A percentile compares a stretch with the other conserved stretches of the same genome.
phyloP scores from a whole-genome alignment of 2,888 invertebrate species.

The Plagiodera versicolora region DNA sequence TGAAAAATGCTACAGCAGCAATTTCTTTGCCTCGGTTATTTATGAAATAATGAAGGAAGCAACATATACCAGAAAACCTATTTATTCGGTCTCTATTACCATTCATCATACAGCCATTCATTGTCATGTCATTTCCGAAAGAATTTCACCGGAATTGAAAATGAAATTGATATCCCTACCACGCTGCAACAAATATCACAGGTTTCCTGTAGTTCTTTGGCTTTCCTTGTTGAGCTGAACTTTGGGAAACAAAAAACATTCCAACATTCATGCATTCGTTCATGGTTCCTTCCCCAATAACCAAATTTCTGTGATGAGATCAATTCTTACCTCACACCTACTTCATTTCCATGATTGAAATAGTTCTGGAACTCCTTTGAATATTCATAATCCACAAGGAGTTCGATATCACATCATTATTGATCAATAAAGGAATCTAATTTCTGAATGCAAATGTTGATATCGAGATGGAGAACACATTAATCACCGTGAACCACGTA shows the following conservation, averaged over 20 bases:
- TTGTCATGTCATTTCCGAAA: constrained; percentile 1
- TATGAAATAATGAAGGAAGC: constrained; percentile 41
- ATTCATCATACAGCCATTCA: constrained; percentile 26
- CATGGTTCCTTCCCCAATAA: too few relatives aligned
- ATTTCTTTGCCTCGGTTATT: constrained; percentile 40
- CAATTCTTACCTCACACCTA: too few relatives aligned
- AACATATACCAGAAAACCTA: constrained; percentile 32
- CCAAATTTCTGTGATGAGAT: too few relatives aligned
- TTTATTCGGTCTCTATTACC: constrained; percentile 31
- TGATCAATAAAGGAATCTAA: too few relatives aligned
- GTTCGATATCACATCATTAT: too few relatives aligned
- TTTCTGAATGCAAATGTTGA: too few relatives aligned
- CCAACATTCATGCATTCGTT: too few relatives aligned
- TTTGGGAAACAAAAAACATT: not conserved
- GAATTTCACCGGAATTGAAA: not conserved
- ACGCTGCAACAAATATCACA: not conserved
- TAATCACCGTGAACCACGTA: too few relatives aligned
- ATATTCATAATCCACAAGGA: too few relatives aligned
- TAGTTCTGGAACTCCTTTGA: too few relatives aligned
- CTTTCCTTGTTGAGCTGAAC: not conserved
- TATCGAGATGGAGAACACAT: too few relatives aligned
- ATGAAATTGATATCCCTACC: not conserved
- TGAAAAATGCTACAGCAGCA: constrained; percentile 40
- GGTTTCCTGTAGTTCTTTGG: not conserved
- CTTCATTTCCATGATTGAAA: too few relatives aligned